Evolutionary conservation across 2,797 vertebrate genomes (phyloP).

Genomic region (Gila robusta): DNA sequence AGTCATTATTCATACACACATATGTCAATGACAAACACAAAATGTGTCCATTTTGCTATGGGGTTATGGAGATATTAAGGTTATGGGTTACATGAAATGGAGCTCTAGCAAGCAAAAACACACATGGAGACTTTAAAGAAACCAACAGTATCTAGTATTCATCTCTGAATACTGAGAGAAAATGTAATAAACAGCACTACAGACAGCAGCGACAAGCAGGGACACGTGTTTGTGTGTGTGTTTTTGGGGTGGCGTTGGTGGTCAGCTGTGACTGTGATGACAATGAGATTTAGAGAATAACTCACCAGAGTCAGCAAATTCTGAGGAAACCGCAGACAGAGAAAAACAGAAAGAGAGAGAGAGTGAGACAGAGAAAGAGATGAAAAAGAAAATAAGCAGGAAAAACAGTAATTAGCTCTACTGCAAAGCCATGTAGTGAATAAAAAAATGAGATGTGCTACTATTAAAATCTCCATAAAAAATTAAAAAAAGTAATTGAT

Average conservation of each 20-base stretch:
- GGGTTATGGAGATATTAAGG: not conserved
- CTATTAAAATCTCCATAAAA: not conserved
- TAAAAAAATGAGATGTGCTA: not conserved
- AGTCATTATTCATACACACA: not conserved
- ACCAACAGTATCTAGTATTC: constrained; percentile 4
- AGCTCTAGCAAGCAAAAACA: constrained; percentile 11
- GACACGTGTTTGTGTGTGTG: constrained; percentile 5
- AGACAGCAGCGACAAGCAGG: not conserved
- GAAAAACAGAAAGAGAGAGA: constrained; percentile 60
- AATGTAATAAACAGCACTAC: constrained; percentile 17
- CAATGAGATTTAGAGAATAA: constrained; percentile 66
- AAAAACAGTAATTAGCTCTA: constrained; percentile 51
- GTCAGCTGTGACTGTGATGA: constrained; percentile 12
- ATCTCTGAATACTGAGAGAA: constrained; percentile 20
- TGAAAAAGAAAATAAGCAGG: constrained; percentile 69
- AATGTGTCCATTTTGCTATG: not conserved
- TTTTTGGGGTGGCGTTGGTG: constrained; percentile 4
- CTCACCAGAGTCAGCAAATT: constrained; percentile 89
- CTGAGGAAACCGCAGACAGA: constrained; percentile 78
- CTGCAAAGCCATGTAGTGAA: constrained; percentile 17
- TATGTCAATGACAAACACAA: not conserved
- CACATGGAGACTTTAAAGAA: not conserved
- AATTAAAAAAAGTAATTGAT: not conserved
- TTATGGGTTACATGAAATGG: not conserved
- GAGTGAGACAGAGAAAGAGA: constrained; percentile 64